Evolutionary conservation across 2,113 vertebrate species (phyloP).

Genomic region (Anolis carolinensis): DNA sequence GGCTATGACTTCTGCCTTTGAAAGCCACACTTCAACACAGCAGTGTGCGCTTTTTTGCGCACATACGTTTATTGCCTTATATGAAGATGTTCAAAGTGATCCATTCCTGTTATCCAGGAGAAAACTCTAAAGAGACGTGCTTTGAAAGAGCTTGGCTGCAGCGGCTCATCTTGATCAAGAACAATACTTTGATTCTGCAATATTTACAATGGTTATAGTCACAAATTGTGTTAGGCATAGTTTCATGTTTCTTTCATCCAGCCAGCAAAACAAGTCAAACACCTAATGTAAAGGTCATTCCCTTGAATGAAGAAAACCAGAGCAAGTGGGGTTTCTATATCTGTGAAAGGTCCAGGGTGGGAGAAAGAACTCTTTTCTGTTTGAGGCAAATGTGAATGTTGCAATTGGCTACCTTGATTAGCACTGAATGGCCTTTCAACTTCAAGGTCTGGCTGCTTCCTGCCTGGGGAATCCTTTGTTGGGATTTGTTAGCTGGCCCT

Average conservation of each 20-base stretch:
- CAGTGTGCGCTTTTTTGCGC: slow-evolving; percentile 59
- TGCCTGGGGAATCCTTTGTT: too few relatives aligned
- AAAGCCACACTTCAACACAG: slow-evolving; percentile 44
- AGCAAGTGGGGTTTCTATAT: too few relatives aligned
- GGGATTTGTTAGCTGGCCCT: too few relatives aligned
- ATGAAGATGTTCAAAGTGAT: slow-evolving; percentile 72
- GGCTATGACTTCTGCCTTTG: slow-evolving; percentile 21
- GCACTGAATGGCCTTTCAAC: too few relatives aligned
- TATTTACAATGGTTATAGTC: slow-evolving; percentile 68
- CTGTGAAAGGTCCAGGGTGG: too few relatives aligned
- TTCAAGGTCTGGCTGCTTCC: too few relatives aligned
- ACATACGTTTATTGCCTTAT: slow-evolving; percentile 84
- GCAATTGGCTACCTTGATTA: too few relatives aligned
- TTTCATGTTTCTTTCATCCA: slow-evolving; percentile 5
- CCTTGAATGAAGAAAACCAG: not conserved
- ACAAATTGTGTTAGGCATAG: slow-evolving; percentile 20
- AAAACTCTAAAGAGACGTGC: slow-evolving; percentile 77
- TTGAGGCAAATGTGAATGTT: too few relatives aligned
- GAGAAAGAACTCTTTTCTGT: too few relatives aligned
- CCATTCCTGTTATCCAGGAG: slow-evolving; percentile 78
- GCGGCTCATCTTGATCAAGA: slow-evolving; percentile 73
- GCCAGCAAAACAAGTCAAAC: not conserved
- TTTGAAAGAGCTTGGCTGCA: slow-evolving; percentile 73
- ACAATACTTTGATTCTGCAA: slow-evolving; percentile 66
- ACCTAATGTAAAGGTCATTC: not conserved